Evolutionary conservation across 2,888 invertebrate species (phyloP), one percentile per base, ranked within the genome.

Genomic region (Lasius platythorax): DNA sequence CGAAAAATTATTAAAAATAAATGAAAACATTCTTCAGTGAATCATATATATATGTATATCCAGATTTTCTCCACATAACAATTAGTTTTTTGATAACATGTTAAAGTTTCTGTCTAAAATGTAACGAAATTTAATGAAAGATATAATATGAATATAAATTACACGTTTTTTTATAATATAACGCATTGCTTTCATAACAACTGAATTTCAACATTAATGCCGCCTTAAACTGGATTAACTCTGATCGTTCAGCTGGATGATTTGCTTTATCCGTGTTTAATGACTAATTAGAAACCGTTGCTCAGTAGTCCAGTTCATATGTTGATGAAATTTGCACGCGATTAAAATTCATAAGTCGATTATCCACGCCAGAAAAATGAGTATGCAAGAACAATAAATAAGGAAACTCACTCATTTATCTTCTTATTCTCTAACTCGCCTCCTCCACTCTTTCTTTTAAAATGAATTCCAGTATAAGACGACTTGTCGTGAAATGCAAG

Each of bases 311-410:
- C 28, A n/a, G 56, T 56, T 30, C 0, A 53, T 53, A 56, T 72
- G 46, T 46, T 61, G 33, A 33, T 23, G 61, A 61, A 23, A 50
- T 46, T 63, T 81, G 61, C 37, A 61, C 61, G 23, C 12, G 58
- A 79, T 72, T 70, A 79, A 79, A 63, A 79, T 79, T 79, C 61
- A 81, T 63, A 46, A 61, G 46, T 33, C 37, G 61, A 72, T 81
- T 81, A 81, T 8, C 23, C 23, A 46, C 46, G 37, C 15, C 5
- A 28, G 37, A 5, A 72, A 37, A 18, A 70, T 23, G 46, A 33
- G 58, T 18, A 28, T 61, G 37, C 46, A 61, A 61, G 46, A 61
- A 68, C 30, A 58, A 67, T 68, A 81, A 61, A 70, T 70, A 70
- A 61, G 30, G 40, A 72, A 46, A 61, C 15, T 23, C 58, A 15